phyloP scores from a whole-genome alignment of 2,797 vertebrate genomes.

The Danio choprae region DNA sequence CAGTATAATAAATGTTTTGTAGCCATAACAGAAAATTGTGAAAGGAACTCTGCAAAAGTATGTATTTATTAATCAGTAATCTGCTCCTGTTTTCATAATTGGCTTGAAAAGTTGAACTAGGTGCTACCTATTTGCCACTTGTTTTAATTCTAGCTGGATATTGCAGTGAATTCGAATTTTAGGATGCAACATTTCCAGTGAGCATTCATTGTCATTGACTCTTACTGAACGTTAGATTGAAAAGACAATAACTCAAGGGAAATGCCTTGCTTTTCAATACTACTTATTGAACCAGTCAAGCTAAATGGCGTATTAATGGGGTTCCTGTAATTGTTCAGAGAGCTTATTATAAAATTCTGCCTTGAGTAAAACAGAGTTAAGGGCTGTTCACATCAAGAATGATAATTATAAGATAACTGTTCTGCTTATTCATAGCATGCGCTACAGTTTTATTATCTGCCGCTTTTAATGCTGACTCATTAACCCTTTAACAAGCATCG shows the following conservation, averaged over 20 bases:
- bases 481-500: too few relatives aligned
- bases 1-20: not conserved
- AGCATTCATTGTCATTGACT: not conserved
- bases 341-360: not conserved
- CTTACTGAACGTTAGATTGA: not conserved
- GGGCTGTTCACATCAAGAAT: too few relatives aligned
- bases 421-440: too few relatives aligned
- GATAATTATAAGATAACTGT: too few relatives aligned
- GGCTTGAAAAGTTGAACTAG: not conserved
- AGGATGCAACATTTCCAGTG: not conserved
- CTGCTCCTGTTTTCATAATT: not conserved
- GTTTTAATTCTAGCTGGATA: not conserved
- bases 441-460: too few relatives aligned
- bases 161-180: not conserved
- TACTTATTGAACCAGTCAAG: not conserved
- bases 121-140: not conserved
- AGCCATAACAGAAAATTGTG: not conserved
- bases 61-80: not conserved
- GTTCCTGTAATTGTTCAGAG: not conserved
- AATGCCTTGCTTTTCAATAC: not conserved
- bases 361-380: not conserved
- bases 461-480: too few relatives aligned
- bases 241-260: not conserved
- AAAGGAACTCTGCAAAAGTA: not conserved
- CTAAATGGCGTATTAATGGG: not conserved